Evolutionary conservation across 2,113 vertebrate species (phyloP), one percentile per base, ranked within the genome.

Genomic region (Sakesphorus luctuosus): DNA sequence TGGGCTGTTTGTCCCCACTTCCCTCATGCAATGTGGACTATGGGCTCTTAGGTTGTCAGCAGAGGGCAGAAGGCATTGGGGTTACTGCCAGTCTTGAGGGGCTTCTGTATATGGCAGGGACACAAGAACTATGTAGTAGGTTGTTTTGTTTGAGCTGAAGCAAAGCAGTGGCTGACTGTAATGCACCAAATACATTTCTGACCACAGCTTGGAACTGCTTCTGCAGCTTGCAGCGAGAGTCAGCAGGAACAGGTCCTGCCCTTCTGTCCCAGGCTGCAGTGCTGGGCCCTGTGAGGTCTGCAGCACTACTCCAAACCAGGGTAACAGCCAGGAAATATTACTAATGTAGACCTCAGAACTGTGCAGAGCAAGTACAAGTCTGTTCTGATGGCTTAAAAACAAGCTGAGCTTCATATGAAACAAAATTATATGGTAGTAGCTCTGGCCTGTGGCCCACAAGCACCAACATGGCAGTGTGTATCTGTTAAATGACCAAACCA

Each of bases 401-500:
- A 36, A 85, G 63, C 33, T 52, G 68, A 73, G 24, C 53, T 80
- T 80, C 56, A 49, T 7, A 36, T 9, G 19, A 79, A 76, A 72
- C 26, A 72, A 49, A 72, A 86, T 14, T 17, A 36, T 9, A 40
- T 1, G 46, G n/a, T 2, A 62, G 47, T 7, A 79, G 29, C 40
- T 92, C 53, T 6, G 9, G 56, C 18, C 40, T 4, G 14, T 28
- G 23, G 58, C 56, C 49, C 36, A 65, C 49, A 83, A 35, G 29
- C 53, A 76, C 29, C 36, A 53, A 11, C 36, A 36, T 11, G 75
- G 66, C 53, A 90, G 35, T 1, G 14, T 35, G 23, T 47, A 2
- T 56, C 67, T 63, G 82, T 50, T 94, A 66, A 79, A 40, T 8
- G 61, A 73, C 66, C n/a, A 81, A 75, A 87, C 25, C 31, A 81